Conservation (phyloP, 92 coral and sea anemone genomes). For the Porites lobata region DNA sequence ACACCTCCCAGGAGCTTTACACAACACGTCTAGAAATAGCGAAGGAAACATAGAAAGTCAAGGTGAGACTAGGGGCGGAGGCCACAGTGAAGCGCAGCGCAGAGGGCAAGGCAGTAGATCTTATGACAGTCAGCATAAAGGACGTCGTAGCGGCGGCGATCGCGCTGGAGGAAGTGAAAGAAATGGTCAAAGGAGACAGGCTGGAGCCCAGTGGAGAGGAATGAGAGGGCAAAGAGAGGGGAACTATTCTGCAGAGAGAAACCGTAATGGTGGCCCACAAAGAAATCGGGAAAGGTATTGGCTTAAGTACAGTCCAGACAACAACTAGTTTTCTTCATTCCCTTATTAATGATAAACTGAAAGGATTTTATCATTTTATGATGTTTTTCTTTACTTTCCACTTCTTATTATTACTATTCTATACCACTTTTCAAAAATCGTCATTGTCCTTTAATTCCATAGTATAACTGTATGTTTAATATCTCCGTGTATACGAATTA, state of each 20-base stretch:
- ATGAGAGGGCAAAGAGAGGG: not conserved
- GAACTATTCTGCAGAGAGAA: too few species aligned
- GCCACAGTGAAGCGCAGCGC: not conserved
- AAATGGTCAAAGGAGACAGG: not conserved
- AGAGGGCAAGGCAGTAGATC: not conserved
- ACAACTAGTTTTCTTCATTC: too few species aligned
- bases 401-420: too few species aligned
- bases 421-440: too few species aligned
- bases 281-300: not conserved
- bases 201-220: not conserved
- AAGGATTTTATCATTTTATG: too few species aligned
- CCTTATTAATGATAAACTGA: too few species aligned
- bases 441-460: too few species aligned
- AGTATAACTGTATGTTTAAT: too few species aligned
- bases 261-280: not conserved
- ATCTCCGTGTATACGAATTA: too few species aligned
- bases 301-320: too few species aligned
- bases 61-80: not conserved
- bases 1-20: not conserved
- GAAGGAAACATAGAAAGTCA: not conserved
- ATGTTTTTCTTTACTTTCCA: too few species aligned
- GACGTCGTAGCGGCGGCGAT: not conserved
- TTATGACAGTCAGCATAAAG: slow-evolving; percentile 8
- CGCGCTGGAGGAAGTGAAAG: not conserved
- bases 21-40: too few species aligned